These are phyloP conservation scores for Coptodon rendalli DNA, from an alignment of 2,113 vertebrate species.

Conservation along the genomic window DNA sequence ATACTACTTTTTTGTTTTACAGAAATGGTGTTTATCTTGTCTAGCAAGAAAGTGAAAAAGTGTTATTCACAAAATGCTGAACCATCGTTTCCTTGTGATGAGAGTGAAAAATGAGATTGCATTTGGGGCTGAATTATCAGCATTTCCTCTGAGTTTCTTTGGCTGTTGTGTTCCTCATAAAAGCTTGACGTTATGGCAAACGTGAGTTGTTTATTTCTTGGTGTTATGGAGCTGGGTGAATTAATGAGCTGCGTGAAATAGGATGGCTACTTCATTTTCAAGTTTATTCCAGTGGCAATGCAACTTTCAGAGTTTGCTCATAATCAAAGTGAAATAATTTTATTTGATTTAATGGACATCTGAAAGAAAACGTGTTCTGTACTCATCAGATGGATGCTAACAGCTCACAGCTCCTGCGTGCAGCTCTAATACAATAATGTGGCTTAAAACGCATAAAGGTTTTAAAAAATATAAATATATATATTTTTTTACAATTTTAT, in stretches of 20 bases:
- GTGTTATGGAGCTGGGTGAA: neutral
- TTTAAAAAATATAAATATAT: conserved; percentile 1
- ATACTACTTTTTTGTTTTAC: neutral
- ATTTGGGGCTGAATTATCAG: neutral
- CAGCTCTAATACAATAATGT: neutral
- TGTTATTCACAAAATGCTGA: neutral
- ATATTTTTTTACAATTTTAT: conserved; percentile 54
- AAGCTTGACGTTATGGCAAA: fast-evolving
- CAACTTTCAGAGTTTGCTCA: neutral
- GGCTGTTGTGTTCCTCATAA: fast-evolving
- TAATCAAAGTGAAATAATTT: neutral
- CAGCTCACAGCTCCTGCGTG: neutral
- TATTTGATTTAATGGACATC: neutral
- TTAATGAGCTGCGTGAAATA: neutral
- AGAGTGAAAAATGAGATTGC: neutral
- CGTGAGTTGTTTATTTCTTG: fast-evolving
- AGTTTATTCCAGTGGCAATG: neutral
- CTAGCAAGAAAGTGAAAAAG: neutral
- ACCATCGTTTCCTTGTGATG: fast-evolving
- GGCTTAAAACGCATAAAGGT: neutral
- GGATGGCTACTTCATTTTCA: neutral
- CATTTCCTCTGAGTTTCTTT: neutral
- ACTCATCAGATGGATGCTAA: fast-evolving
- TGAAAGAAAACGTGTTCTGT: neutral
- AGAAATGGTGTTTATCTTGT: neutral